A percentile compares a stretch with the other conserved stretches of the same genome.
These are phyloP conservation scores for Stegophylla sp. DNA, from an alignment of 2,888 invertebrate genomes.

Conservation along the genomic window DNA sequence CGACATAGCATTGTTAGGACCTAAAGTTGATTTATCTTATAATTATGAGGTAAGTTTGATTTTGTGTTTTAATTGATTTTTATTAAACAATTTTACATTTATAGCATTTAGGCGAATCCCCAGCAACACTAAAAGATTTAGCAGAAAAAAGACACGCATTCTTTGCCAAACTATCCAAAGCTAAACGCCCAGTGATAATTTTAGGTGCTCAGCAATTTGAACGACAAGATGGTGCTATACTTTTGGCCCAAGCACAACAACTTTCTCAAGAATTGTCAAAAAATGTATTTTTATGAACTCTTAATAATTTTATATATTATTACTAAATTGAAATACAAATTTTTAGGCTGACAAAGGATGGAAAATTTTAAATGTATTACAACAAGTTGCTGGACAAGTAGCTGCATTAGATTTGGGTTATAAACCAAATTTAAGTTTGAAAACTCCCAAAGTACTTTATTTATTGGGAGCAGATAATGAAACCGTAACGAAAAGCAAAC, in stretches of 20 bases:
- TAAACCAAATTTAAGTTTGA: conserved; percentile 70
- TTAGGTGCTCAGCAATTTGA: conserved; percentile 86
- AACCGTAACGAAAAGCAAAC: conserved; percentile 78
- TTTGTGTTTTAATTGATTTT: conserved; percentile 10
- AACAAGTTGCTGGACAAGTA: conserved; percentile 89
- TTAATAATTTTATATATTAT: conserved; percentile 4
- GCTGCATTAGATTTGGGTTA: conserved; percentile 97
- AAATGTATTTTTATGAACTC: conserved; percentile 22
- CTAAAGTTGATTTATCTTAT: conserved; percentile 90
- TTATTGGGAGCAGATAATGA: conserved; percentile 94
- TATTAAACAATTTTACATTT: conserved; percentile 56
- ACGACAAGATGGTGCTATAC: conserved; percentile 77
- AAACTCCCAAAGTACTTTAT: conserved; percentile 81
- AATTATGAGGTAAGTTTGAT: conserved; percentile 74
- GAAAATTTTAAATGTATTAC: conserved; percentile 91
- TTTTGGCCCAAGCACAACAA: conserved; percentile 77
- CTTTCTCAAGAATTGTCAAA: conserved; percentile 67
- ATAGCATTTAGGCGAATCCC: conserved; percentile 83
- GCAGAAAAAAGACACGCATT: conserved; percentile 76
- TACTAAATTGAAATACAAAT: background rate
- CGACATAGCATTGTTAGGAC: conserved; percentile 84
- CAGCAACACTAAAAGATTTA: conserved; percentile 77
- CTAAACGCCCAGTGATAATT: conserved; percentile 89
- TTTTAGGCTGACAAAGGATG: conserved; percentile 66
- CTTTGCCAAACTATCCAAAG: conserved; percentile 73